Base-by-base conservation (phyloP, 2,113 vertebrate genomes). In the Plestiodon gilberti region DNA sequence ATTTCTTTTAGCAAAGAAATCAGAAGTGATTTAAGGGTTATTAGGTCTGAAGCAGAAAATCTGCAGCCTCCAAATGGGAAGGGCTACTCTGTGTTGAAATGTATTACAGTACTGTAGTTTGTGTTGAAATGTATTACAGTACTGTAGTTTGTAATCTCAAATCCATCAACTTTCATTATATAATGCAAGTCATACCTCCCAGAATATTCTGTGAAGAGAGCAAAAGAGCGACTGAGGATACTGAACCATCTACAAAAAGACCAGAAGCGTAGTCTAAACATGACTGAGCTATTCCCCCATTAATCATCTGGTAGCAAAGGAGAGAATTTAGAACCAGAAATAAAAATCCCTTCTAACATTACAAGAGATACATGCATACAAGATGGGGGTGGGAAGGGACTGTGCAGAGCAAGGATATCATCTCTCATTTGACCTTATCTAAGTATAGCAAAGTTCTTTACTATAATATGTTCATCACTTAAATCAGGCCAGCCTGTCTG, bases 371-470 rank as follows among this genome's bases (percentile, higher is more conserved):
- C 7, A 18, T 74, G 52, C 10, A 79, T 59, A 77, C 28, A 82
- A 67, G 75, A 84, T 1, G 59, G 65, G 6, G 48, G 71, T 22
- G 38, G 40, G 43, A 70, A 0, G 48, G 57, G 17, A 65, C 78
- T 38, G 17, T 65, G 40, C 38, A 22, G 4, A 40, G 48, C 83
- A 65, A 28, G 10, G 85, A 61, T n/a, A 83, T 89, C 81, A 87
- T 64, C 61, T 13, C 38, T 83, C 82, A 84, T 78, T 15, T 86
- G 55, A 90, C 74, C 35, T 82, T 78, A 90, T 86, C 73, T 88
- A 84, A 89, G 70, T 83, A 90, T 35, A 93, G 62, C 28, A 35
- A 81, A 69, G 43, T 71, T 38, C 55, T 88, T 80, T 80, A 18
- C 64, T 86, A 25, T 7, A 82, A 70, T 11, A 82, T 62, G 5